Percentiles rank a stretch among this genome's conserved stretches.
Conservation (phyloP, 2,797 vertebrate species). For the Psittacula derbiana region DNA sequence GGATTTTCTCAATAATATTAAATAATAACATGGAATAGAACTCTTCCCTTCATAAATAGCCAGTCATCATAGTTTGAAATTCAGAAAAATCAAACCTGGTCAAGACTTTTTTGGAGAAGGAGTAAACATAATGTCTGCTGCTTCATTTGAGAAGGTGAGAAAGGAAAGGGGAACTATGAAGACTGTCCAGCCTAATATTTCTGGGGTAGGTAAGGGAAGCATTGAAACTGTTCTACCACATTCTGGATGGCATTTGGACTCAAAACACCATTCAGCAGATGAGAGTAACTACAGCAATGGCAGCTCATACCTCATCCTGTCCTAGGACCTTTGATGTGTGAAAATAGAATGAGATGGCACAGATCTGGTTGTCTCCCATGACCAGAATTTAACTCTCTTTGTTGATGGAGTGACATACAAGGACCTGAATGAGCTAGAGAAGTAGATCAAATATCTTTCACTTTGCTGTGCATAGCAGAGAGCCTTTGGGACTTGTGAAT, state of each 20-base stretch:
- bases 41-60: background rate
- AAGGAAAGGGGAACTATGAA: background rate
- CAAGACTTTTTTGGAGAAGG: background rate
- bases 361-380: background rate
- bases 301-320: background rate
- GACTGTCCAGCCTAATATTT: background rate
- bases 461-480: background rate
- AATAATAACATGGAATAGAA: background rate
- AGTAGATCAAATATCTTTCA: background rate
- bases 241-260: background rate
- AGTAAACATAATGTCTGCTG: background rate
- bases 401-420: background rate
- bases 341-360: background rate
- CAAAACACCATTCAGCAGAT: background rate
- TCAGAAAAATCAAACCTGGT: background rate
- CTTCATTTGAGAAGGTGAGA: background rate
- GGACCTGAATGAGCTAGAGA: background rate
- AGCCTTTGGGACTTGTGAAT: background rate
- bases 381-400: background rate
- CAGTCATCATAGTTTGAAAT: background rate
- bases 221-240: background rate
- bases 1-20: background rate
- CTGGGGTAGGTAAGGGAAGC: background rate
- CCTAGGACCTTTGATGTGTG: background rate
- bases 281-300: background rate